These are phyloP conservation scores for Podargus strigoides DNA, from an alignment of 2,797 vertebrate species.

Conservation along the genomic window DNA sequence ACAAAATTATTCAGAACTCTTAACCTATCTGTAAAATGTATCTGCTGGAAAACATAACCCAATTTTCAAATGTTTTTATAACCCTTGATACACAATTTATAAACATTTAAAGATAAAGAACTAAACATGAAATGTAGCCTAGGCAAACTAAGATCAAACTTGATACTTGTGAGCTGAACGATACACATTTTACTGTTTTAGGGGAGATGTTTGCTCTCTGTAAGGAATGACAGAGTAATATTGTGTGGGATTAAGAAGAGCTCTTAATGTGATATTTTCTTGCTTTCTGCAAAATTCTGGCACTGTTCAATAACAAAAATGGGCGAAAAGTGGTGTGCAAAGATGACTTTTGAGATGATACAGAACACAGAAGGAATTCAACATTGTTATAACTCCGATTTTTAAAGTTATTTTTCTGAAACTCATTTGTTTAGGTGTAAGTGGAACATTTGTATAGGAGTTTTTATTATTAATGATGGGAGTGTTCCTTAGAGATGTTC, in stretches of 20 bases:
- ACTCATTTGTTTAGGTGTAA: neutral
- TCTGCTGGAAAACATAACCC: neutral
- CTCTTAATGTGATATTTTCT: neutral
- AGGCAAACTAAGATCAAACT: neutral
- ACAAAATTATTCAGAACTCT: conserved; percentile 9
- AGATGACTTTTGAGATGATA: neutral
- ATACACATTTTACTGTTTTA: neutral
- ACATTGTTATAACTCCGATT: neutral
- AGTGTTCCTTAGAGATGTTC: neutral
- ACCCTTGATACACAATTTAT: neutral
- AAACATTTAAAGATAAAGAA: neutral
- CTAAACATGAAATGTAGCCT: neutral
- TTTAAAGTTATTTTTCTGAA: neutral
- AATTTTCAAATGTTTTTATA: neutral
- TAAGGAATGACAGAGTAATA: neutral
- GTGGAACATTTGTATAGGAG: neutral
- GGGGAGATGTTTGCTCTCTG: neutral
- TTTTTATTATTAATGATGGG: neutral
- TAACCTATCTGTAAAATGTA: neutral
- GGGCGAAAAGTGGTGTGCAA: neutral
- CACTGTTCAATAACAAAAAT: neutral
- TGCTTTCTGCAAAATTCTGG: neutral
- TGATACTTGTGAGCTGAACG: neutral
- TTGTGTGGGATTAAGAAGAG: neutral
- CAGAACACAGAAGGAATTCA: neutral